Base-by-base conservation (phyloP, 2,888 invertebrate genomes). In the Drosophila antonietae region DNA sequence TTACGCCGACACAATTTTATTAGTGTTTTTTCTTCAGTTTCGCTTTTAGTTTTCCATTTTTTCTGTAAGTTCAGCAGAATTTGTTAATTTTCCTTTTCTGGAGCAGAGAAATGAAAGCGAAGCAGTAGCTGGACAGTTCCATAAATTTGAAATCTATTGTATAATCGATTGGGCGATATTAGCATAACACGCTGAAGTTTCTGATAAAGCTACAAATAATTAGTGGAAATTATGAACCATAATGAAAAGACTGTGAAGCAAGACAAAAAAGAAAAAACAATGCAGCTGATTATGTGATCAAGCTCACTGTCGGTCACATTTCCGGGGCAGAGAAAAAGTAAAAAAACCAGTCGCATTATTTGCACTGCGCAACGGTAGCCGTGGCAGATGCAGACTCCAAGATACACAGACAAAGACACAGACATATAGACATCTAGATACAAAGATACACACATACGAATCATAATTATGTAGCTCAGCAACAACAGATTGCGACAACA, bases 361-460 rank as follows among this genome's bases (percentile, higher is more conserved):
- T 83, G 85, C 88, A 78, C 67, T 80, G 70, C 78, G 75, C 71
- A 80, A 84, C 83, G 83, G 88, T 82, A 87, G 88, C 67, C 57
- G 44, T 39, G 47, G 15, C 52, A 74, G 66, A 70, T 66, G 65
- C 68, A 69, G 58, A 52, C 37, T 33, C 43, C 43, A 31, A 71
- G 15, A 57, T 44, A 28, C 28, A 28, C 28, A 28, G 28, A 1
- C 23, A 23, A 2, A 23, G 23, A 62, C 52, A 63, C 12, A 47
- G 10, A 63, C 47, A 69, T 65, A 20, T 15, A 57, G 14, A 33
- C n/a, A 41, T n/a, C 6, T 12, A 41, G 41, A 55, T 28, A 28
- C 53, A 37, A 9, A 52, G 37, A 14, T 15, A 53, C 39, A 39
- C 39, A 41, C 15, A n/a, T 39, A n/a, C 15, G 28, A 56, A 20